These are phyloP conservation scores for Oreochromis mossambicus DNA, from an alignment of 2,797 vertebrate species.

Conservation along the genomic window DNA sequence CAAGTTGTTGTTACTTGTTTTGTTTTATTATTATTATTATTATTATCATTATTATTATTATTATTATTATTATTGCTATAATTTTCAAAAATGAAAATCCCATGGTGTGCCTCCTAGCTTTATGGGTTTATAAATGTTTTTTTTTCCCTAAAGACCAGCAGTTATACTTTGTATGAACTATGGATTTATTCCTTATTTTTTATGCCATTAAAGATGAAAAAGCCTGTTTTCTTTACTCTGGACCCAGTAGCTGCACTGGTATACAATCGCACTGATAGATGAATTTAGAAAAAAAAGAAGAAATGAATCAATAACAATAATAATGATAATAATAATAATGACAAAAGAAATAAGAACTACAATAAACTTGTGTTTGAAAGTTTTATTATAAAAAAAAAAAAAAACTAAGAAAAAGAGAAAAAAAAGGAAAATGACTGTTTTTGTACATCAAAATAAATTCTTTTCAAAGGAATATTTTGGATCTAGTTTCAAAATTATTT, in stretches of 20 bases:
- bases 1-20: slow-evolving; percentile 82
- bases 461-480: slow-evolving; percentile 94
- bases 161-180: slow-evolving; percentile 99
- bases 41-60: slow-evolving; percentile 53
- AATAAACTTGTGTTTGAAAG: slow-evolving; percentile 90
- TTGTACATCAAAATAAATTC: slow-evolving; percentile 98
- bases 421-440: slow-evolving; percentile 90
- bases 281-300: slow-evolving; percentile 39
- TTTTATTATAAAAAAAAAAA: slow-evolving; percentile 77
- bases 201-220: slow-evolving; percentile 84
- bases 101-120: slow-evolving; percentile 98
- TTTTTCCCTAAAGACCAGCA: slow-evolving; percentile 96
- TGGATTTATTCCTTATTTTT: slow-evolving; percentile 92
- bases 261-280: slow-evolving; percentile 97
- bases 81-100: slow-evolving; percentile 84
- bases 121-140: slow-evolving; percentile 97
- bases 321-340: slow-evolving; percentile 18
- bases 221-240: slow-evolving; percentile 96
- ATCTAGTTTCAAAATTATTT: slow-evolving; percentile 99
- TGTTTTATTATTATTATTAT: slow-evolving; percentile 8
- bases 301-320: slow-evolving; percentile 73
- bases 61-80: slow-evolving; percentile 71
- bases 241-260: slow-evolving; percentile 98
- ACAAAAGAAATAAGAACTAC: slow-evolving; percentile 79
- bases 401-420: slow-evolving; percentile 26